Evolutionary conservation across 2,113 vertebrate genomes (phyloP), one percentile per base, ranked within the genome.

Genomic region (Lota lota): DNA sequence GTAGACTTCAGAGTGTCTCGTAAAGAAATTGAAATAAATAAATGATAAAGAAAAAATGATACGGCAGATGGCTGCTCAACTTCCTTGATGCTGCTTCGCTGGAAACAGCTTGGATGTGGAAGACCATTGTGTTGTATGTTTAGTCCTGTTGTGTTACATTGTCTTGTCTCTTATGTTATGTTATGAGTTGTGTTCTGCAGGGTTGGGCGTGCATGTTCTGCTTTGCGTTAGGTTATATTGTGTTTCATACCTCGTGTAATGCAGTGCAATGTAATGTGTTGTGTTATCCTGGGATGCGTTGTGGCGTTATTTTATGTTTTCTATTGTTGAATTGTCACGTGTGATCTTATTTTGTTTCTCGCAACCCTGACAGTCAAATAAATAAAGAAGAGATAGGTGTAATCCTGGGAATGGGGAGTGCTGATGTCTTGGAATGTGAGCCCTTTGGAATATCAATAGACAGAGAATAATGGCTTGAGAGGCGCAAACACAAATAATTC

Each of bases 41-140:
- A 47, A 47, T 47, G 40, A 47, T 79, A 88, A 70, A 85, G 81
- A 81, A 76, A 83, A 86, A 33, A 33, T 3, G 28, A 33, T 2
- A 87, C 71, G 68, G 64, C 54, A 74, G 81, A 76, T 72, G 70
- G 76, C 79, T 85, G 75, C 80, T 84, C 71, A 76, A 81, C 81
- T 77, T 64, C 66, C 66, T 64, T 73, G 64, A 40, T 70, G 82
- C 70, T 70, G 74, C 70, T 69, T 78, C 62, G 73, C 68, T 65
- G 67, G 68, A 78, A 47, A 63, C 53, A 69, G 47, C 72, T 73
- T 74, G 69, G 69, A 72, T 82, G 76, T 21, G 65, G 56, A 17
- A 8, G 22, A 36, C 8, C 1, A 1, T 64, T 69, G 59, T 64
- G 33, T 15, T 14, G 19, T 60, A 14, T 2, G 40, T 47, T 22